These are phyloP conservation scores for Drosophila anceps DNA, from an alignment of 2,888 invertebrate genomes.

Conservation along the genomic window DNA sequence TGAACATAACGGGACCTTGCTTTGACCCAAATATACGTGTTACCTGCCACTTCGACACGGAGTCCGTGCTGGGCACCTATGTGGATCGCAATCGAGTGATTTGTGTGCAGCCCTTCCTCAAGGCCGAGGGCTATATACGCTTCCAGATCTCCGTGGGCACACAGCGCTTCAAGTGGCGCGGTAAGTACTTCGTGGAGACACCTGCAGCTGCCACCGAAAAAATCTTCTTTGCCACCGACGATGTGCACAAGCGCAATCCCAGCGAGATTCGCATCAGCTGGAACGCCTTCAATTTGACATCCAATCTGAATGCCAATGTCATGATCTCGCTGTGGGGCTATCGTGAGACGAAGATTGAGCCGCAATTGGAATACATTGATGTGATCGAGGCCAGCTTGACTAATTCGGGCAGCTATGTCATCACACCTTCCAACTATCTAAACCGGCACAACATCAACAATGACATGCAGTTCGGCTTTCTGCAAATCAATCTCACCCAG, in stretches of 20 bases:
- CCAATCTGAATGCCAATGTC: constrained; percentile 91
- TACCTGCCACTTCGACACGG: constrained; percentile 93
- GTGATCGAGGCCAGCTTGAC: constrained; percentile 88
- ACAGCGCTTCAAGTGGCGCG: constrained; percentile 94
- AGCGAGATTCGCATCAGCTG: constrained; percentile 92
- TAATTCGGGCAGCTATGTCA: constrained; percentile 90
- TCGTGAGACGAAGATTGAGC: constrained; percentile 92
- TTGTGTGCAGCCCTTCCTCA: constrained; percentile 94
- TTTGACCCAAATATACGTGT: constrained; percentile 91
- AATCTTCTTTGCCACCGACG: constrained; percentile 92
- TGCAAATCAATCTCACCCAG: constrained; percentile 94
- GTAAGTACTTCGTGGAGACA: constrained; percentile 96
- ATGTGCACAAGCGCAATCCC: constrained; percentile 91
- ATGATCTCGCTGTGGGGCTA: constrained; percentile 96
- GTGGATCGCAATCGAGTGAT: constrained; percentile 93
- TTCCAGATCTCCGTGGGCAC: constrained; percentile 94
- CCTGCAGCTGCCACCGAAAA: constrained; percentile 94
- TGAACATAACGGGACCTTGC: constrained; percentile 98
- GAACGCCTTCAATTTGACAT: constrained; percentile 94
- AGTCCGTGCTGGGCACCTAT: constrained; percentile 91
- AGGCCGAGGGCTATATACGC: constrained; percentile 94
- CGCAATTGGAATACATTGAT: constrained; percentile 93
- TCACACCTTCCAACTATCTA: constrained; percentile 90
- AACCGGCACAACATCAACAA: constrained; percentile 89
- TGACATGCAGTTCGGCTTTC: constrained; percentile 94